These are phyloP conservation scores for Garra rufa DNA, from an alignment of 2,113 vertebrate genomes.

Conservation along the genomic window DNA sequence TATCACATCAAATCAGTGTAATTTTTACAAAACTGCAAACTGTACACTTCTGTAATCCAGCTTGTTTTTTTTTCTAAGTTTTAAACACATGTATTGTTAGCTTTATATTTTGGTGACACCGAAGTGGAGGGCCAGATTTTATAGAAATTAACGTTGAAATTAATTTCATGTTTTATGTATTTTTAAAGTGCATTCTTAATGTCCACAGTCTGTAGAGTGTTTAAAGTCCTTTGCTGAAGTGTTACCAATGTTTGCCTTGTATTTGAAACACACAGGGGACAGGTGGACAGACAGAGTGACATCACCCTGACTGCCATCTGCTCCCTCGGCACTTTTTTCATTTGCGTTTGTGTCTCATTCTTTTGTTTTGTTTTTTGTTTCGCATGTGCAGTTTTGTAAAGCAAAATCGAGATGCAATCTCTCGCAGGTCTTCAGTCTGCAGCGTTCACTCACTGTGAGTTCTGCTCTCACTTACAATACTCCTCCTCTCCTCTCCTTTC, in stretches of 20 bases:
- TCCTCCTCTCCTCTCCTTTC: conserved; percentile 1
- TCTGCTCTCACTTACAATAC: conserved; percentile 67
- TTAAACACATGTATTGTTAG: conserved; percentile 36
- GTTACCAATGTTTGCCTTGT: conserved; percentile 61
- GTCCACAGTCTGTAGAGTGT: neutral
- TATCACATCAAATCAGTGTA: neutral
- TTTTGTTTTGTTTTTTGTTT: conserved; percentile 76
- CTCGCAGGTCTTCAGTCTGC: conserved; percentile 98
- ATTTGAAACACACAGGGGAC: conserved; percentile 62
- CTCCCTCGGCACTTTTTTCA: conserved; percentile 54
- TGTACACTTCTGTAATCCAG: conserved; percentile 12
- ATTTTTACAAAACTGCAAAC: conserved; percentile 18
- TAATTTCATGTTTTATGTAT: neutral
- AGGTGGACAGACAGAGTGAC: conserved; percentile 51
- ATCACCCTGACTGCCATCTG: conserved; percentile 54
- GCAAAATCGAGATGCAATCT: conserved; percentile 96
- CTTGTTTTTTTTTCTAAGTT: conserved; percentile 37
- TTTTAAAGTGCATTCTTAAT: neutral
- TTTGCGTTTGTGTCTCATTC: conserved; percentile 79
- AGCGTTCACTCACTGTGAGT: conserved; percentile 96
- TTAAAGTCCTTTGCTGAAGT: conserved; percentile 52
- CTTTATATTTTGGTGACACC: conserved; percentile 51
- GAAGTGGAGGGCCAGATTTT: conserved; percentile 26
- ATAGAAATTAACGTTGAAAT: neutral
- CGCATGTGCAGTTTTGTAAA: conserved; percentile 99